Base-by-base conservation (phyloP, 2,797 vertebrate genomes). In the Onychomys torridus region DNA sequence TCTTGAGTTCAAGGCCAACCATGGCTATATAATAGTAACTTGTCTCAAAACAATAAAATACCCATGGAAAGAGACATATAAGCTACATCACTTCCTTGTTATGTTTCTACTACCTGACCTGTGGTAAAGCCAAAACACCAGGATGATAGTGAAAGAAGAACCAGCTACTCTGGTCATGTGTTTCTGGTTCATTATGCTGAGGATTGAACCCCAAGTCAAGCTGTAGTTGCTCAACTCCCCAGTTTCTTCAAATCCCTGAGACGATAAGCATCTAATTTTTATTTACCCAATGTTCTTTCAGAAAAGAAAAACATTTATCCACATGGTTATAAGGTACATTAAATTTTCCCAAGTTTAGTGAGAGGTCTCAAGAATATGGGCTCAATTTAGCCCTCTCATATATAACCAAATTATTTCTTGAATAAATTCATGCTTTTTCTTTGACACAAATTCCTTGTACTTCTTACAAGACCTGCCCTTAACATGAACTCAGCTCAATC, bases 401-500 rank as follows among this genome's bases (percentile, higher is more conserved):
- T 78, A 37, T 75, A 95, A 84, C 46, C 19, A 88, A 88, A 65
- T 57, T 75, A 86, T 34, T 77, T 93, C 17, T 55, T 12, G 79
- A 93, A 71, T 79, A 32, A 88, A 1, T 7, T 88, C 43, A 57
- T 73, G 14, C 67, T 84, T 78, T 89, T 5, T 73, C 63, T 93
- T 5, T 76, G 49, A 75, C 25, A 83, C 6, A 86, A 46, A 95
- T 37, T 78, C 14, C 25, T 88, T 14, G 55, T 21, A 81, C 10
- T 77, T 95, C 29, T 77, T 73, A 87, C 6, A 29, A 93, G 14
- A 73, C 13, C 23, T 71, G 65, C 23, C 4, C 67, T 37, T n/a
- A 65, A 65, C 25, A 91, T 90, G n/a, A 95, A 88, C 6, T 93
- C 57, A 82, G 11, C 32, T 93, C 52, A 83, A 25, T 83, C 63